Evolutionary conservation across 2,113 vertebrate species (phyloP).

Genomic region (Paramormyrops kingsleyae): DNA sequence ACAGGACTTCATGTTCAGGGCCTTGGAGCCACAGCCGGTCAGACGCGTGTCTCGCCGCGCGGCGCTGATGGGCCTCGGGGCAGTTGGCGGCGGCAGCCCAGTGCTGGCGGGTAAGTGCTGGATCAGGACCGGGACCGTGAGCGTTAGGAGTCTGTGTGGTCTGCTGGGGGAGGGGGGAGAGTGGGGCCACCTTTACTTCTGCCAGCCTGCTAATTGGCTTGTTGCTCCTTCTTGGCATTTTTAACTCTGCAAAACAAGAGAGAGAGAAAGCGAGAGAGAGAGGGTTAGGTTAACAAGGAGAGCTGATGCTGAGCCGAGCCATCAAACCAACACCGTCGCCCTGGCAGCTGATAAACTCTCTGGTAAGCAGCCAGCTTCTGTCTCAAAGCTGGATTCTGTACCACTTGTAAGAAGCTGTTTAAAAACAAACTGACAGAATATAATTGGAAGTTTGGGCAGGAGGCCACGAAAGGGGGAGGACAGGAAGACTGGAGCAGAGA

Average conservation of each 20-base stretch:
- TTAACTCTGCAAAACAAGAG: conserved; percentile 49
- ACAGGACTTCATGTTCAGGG: conserved; percentile 47
- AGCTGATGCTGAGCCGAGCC: neutral
- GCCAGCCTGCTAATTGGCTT: conserved; percentile 32
- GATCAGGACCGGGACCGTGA: conserved; percentile 37
- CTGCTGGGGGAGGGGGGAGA: conserved; percentile 28
- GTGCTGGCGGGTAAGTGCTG: conserved; percentile 59
- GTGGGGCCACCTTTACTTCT: conserved; percentile 24
- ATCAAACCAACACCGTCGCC: neutral
- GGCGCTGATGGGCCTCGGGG: conserved; percentile 20
- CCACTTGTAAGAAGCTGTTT: neutral
- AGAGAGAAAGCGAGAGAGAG: conserved; percentile 9
- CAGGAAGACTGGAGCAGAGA: neutral
- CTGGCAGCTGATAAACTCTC: neutral
- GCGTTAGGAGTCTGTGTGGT: conserved; percentile 39
- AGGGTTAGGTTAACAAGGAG: neutral
- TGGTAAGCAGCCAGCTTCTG: neutral
- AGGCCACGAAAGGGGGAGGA: neutral
- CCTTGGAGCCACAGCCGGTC: conserved; percentile 37
- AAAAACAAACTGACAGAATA: neutral
- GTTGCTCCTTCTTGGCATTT: conserved; percentile 44
- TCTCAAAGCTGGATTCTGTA: neutral
- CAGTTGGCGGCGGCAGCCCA: conserved; percentile 4
- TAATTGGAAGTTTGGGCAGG: neutral
- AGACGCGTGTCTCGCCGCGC: conserved; percentile 15